A percentile compares a stretch with the other conserved stretches of the same genome.
Evolutionary conservation across 2,888 invertebrate species (phyloP).

Genomic region (Parapristionchus giblindavisi): DNA sequence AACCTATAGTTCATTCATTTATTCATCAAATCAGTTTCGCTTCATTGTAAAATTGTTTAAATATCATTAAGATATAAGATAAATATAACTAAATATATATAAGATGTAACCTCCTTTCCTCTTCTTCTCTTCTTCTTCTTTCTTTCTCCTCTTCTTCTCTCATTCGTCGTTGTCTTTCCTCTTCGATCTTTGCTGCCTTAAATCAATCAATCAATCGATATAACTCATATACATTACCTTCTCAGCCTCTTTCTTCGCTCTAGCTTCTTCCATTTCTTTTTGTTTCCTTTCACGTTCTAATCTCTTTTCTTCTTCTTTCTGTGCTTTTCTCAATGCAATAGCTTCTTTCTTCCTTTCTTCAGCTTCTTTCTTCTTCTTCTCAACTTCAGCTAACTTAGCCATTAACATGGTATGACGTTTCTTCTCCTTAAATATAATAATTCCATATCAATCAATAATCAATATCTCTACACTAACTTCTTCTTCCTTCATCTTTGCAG

Average conservation of each 20-base stretch:
- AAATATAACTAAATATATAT: neutral
- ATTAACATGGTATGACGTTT: neutral
- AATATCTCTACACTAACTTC: neutral
- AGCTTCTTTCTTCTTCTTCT: slow-evolving; percentile 23
- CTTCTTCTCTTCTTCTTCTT: slow-evolving; percentile 20
- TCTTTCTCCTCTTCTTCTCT: slow-evolving; percentile 31
- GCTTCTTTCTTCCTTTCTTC: slow-evolving; percentile 5
- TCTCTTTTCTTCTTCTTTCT: slow-evolving; percentile 35
- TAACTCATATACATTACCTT: neutral
- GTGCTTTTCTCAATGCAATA: slow-evolving; percentile 5
- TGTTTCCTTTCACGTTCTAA: slow-evolving; percentile 9
- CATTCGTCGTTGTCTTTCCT: slow-evolving; percentile 30
- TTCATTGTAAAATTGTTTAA: neutral
- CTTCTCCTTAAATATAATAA: neutral
- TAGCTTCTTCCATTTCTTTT: neutral
- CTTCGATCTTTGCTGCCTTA: slow-evolving; percentile 1
- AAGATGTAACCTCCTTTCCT: neutral
- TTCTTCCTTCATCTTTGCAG: slow-evolving; percentile 25
- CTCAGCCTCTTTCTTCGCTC: slow-evolving; percentile 24
- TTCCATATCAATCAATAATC: neutral
- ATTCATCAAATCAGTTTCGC: neutral
- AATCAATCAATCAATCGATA: neutral
- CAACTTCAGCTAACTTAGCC: slow-evolving; percentile 14
- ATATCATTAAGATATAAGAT: neutral
- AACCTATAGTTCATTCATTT: slow-evolving; percentile 1